Evolutionary conservation across 2,888 invertebrate species (phyloP).

Genomic region (Acleris laterana): DNA sequence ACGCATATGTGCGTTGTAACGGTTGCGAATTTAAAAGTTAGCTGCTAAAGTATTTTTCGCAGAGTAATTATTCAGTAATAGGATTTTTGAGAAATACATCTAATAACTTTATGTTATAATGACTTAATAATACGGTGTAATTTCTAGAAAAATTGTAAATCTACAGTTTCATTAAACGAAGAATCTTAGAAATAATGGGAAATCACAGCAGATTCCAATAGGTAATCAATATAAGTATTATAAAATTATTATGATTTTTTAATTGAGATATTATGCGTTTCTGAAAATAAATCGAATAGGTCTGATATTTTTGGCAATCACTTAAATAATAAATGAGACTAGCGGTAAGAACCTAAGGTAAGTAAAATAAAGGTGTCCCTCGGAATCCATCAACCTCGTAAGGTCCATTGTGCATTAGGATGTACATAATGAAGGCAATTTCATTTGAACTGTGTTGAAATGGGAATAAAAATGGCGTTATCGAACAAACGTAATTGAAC

Average conservation of each 20-base stretch:
- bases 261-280: constrained; percentile 48
- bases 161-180: constrained; percentile 41
- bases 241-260: constrained; percentile 39
- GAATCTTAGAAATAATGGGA: constrained; percentile 53
- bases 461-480: too few relatives aligned
- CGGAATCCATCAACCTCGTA: too few relatives aligned
- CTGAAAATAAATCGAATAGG: constrained; percentile 28
- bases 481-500: too few relatives aligned
- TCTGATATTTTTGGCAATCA: constrained; percentile 38
- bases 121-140: constrained; percentile 26
- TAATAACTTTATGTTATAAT: constrained; percentile 2
- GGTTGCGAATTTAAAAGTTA: too few relatives aligned
- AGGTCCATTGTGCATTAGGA: too few relatives aligned
- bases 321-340: constrained; percentile 52
- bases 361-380: constrained; percentile 43
- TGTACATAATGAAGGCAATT: too few relatives aligned
- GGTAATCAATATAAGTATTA: constrained; percentile 39
- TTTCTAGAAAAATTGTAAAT: constrained; percentile 31
- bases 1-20: too few relatives aligned
- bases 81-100: background rate
- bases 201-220: constrained; percentile 77
- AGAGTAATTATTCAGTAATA: background rate
- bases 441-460: too few relatives aligned
- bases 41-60: background rate
- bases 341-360: constrained; percentile 54